These are phyloP conservation scores for Nesometra sesokonis DNA, from an alignment of 35 echinoderm and acorn worm species.

Conservation along the genomic window DNA sequence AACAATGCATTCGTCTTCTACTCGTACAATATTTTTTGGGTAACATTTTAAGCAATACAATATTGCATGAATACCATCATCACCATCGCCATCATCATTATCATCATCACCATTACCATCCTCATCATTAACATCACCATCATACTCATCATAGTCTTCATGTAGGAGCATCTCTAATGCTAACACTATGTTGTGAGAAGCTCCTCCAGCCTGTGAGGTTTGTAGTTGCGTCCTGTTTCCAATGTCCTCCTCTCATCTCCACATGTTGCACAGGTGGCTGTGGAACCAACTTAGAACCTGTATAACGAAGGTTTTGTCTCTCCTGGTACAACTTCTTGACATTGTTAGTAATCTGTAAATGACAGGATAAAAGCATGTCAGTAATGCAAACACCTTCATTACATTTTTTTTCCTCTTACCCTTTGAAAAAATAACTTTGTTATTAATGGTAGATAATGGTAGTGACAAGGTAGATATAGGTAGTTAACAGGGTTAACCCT, in stretches of 20 bases:
- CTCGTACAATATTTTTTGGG: too few species aligned
- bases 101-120: too few species aligned
- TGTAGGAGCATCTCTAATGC: neutral
- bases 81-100: too few species aligned
- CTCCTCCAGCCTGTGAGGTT: slow-evolving; percentile 57
- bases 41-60: too few species aligned
- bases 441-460: neutral
- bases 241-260: slow-evolving; percentile 50
- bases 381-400: neutral
- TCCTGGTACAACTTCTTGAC: slow-evolving; percentile 66
- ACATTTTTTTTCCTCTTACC: neutral
- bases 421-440: too few species aligned
- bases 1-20: too few species aligned
- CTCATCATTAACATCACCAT: too few species aligned
- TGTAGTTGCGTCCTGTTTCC: slow-evolving; percentile 33
- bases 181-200: neutral
- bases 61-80: too few species aligned
- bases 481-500: too few species aligned
- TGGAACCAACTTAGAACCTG: slow-evolving; percentile 38
- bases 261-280: slow-evolving; percentile 50
- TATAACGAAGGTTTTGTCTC: slow-evolving; percentile 30
- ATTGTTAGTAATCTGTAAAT: slow-evolving; percentile 44
- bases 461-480: too few species aligned
- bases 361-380: neutral
- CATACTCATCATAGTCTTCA: neutral